phyloP scores from a whole-genome alignment of 2,888 invertebrate species.

The Tiliacea aurago region DNA sequence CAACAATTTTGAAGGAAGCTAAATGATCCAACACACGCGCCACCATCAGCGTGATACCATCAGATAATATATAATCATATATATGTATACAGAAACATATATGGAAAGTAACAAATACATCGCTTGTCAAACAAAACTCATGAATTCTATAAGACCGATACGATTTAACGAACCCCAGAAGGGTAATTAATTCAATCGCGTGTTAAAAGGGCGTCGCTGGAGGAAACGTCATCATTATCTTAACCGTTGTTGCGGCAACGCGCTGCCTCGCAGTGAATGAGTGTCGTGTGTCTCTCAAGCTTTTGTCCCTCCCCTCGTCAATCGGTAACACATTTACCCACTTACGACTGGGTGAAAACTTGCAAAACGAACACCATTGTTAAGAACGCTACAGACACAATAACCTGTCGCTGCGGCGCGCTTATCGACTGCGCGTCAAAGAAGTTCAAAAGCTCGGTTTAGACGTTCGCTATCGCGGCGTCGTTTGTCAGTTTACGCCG shows the following conservation, averaged over 20 bases:
- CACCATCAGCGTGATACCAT: no score
- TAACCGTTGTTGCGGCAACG: conserved; percentile 78
- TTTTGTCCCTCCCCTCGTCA: conserved; percentile 82
- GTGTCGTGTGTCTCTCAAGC: conserved; percentile 67
- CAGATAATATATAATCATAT: conserved; percentile 4
- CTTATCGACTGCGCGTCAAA: conserved; percentile 89
- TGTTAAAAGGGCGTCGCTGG: conserved; percentile 67
- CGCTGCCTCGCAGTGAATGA: conserved; percentile 71
- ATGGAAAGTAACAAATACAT: conserved; percentile 20
- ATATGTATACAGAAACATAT: not conserved
- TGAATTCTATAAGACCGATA: conserved; percentile 61
- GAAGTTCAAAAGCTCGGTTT: conserved; percentile 89
- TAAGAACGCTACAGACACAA: conserved; percentile 75
- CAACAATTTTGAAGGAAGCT: no score
- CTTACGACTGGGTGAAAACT: conserved; percentile 88
- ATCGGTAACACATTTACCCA: conserved; percentile 90
- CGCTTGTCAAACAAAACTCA: conserved; percentile 44
- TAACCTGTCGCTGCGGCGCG: conserved; percentile 74
- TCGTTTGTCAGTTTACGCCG: conserved; percentile 88
- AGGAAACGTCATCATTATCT: conserved; percentile 85
- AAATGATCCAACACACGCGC: no score
- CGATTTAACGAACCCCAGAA: conserved; percentile 60
- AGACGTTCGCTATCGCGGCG: conserved; percentile 81
- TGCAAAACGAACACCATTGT: conserved; percentile 88
- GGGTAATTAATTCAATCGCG: conserved; percentile 76